Evolutionary conservation across 1,140 invertebrate species (phyloP).

Genomic region (Drosophila nebulosa): DNA sequence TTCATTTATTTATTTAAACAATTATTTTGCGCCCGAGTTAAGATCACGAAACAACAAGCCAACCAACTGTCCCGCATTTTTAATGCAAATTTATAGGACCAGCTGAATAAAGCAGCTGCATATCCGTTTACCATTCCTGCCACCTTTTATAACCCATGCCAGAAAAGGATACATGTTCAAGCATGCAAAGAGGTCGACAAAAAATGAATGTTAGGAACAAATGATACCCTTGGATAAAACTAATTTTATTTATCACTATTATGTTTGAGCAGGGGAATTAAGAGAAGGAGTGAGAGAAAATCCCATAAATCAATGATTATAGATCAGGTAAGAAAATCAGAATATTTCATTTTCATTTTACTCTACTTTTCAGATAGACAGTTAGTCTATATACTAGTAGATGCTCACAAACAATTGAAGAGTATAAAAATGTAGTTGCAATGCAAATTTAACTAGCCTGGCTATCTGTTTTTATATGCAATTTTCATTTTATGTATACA

Average conservation of each 20-base stretch:
- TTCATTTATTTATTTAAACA: slow-evolving; percentile 9
- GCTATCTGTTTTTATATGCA: not conserved
- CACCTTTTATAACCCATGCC: not conserved
- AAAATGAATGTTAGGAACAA: too few species aligned
- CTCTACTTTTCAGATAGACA: too few species aligned
- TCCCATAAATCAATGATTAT: too few species aligned
- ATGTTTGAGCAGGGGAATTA: too few species aligned
- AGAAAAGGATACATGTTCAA: not conserved
- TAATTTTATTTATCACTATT: too few species aligned
- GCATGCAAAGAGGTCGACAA: too few species aligned
- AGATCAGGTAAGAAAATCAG: too few species aligned
- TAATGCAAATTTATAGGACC: slow-evolving; percentile 41
- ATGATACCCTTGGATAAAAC: too few species aligned
- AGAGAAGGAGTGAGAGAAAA: too few species aligned
- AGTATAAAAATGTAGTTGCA: not conserved
- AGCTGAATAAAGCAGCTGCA: slow-evolving; percentile 34
- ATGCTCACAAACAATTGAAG: not conserved
- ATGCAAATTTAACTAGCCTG: not conserved
- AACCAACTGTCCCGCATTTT: slow-evolving; percentile 38
- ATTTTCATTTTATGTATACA: not conserved
- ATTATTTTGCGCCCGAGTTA: slow-evolving; percentile 4
- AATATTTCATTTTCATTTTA: too few species aligned
- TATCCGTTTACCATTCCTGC: not conserved
- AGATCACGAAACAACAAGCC: not conserved
- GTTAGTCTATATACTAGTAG: too few species aligned